These are phyloP conservation scores for Naja naja DNA, from an alignment of 2,113 vertebrate species.

Conservation along the genomic window DNA sequence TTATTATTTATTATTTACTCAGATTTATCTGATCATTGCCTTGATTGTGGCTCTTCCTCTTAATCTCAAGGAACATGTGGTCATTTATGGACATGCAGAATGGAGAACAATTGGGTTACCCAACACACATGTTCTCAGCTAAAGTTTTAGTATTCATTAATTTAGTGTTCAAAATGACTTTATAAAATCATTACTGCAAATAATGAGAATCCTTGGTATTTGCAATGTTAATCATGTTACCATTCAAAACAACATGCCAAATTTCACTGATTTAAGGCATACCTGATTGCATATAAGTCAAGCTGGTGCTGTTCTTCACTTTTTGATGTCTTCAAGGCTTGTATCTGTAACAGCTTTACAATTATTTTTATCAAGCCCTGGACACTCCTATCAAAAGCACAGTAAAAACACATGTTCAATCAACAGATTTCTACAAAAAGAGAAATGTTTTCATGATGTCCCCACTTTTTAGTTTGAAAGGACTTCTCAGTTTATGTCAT, in stretches of 20 bases:
- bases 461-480: background rate
- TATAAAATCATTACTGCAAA: background rate
- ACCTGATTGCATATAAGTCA: slow-evolving; percentile 87
- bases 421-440: background rate
- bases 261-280: background rate
- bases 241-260: background rate
- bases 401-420: background rate
- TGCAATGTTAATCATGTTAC: background rate
- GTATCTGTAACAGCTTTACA: slow-evolving; percentile 82
- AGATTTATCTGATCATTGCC: background rate
- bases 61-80: background rate
- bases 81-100: background rate
- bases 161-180: background rate
- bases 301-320: slow-evolving; percentile 52
- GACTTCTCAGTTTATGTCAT: background rate
- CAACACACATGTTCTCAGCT: background rate
- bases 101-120: background rate
- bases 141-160: background rate
- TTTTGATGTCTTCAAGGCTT: slow-evolving; percentile 71
- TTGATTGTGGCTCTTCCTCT: background rate
- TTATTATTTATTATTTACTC: background rate
- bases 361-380: slow-evolving; percentile 88
- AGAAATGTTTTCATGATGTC: background rate
- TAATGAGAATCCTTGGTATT: background rate
- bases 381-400: slow-evolving; percentile 76